A percentile compares a stretch with the other conserved stretches of the same genome.
Evolutionary conservation across 2,888 invertebrate species (phyloP).

Genomic region (Luperina testacea): DNA sequence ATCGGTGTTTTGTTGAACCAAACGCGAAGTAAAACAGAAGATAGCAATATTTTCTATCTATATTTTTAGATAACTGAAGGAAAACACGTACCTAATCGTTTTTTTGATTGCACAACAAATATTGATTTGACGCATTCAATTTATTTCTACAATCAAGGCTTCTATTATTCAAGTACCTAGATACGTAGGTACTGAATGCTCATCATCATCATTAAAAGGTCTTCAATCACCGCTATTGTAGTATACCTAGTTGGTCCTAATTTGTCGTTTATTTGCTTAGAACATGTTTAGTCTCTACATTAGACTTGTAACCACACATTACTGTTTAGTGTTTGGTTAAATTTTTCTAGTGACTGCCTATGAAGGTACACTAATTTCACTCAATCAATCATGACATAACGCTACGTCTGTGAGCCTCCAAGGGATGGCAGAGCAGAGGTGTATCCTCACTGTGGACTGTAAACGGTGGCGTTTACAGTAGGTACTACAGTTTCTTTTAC

Average conservation of each 20-base stretch:
- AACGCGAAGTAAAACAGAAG: not conserved
- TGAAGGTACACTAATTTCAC: not conserved
- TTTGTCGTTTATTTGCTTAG: not conserved
- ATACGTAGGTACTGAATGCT: not conserved
- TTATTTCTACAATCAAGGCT: not conserved
- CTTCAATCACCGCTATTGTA: not conserved
- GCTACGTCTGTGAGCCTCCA: not conserved
- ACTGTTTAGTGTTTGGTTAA: not conserved
- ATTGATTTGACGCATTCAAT: not conserved
- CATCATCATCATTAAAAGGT: not conserved
- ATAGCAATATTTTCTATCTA: not conserved
- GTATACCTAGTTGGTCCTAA: not conserved
- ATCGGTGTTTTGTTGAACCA: conserved; percentile 13
- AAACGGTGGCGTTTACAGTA: not conserved
- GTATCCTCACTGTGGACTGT: no score
- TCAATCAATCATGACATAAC: not conserved
- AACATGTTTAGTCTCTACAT: not conserved
- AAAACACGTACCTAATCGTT: not conserved
- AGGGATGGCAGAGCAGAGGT: no score
- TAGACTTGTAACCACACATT: not conserved
- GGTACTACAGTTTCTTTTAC: not conserved
- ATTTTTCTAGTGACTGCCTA: not conserved
- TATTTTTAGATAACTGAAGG: not conserved
- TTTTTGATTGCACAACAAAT: conserved; percentile 4
- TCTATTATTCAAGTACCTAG: not conserved